Evolutionary conservation across 2,888 invertebrate genomes (phyloP), one percentile per base, ranked within the genome.

Genomic region (Aelia acuminata): DNA sequence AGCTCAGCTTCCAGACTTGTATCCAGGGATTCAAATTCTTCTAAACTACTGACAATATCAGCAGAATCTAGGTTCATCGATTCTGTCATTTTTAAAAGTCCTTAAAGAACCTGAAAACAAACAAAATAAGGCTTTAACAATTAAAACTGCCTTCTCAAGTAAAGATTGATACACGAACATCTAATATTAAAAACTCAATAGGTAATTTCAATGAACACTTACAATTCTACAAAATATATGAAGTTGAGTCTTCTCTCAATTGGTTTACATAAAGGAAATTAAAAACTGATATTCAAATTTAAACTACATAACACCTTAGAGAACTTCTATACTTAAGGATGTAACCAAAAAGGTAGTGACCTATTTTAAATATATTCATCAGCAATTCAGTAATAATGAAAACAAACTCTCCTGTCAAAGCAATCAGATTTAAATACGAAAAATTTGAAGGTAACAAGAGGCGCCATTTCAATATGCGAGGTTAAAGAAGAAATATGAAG

Each of bases 1-100:
- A 93, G 90, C 90, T 93, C 93, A 0, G 92, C 92, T 90, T 93
- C 92, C 10, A 63, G 47, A 88, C 93, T 92, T 88, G 92, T 92
- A n/a, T 92, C 93, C 63, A 93, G 91, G 22, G 92, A 91, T 89
- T 93, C 93, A 90, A 93, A 92, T 49, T 93, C 93, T 85, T 91
- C 90, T 39, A 90, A 49, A 49, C 89, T 87, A 11, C 88, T 89
- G 13, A 89, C 90, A 49, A 90, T 89, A 75, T 90, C 90, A 85
- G 88, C 70, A 39, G 90, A 89, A 87, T 90, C 90, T 20, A 90
- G 70, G 88, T 90, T 89, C 89, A 90, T 90, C 20, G 90, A 89
- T 57, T 90, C 89, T 20, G 90, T 84, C 90, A 90, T 90, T 50
- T 84, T 87, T 26, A 48, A 20, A 43, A 86, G 84, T 26, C 48